Base-by-base conservation (phyloP, 1,140 invertebrate species). In the Lordiphosa stackelbergi region DNA sequence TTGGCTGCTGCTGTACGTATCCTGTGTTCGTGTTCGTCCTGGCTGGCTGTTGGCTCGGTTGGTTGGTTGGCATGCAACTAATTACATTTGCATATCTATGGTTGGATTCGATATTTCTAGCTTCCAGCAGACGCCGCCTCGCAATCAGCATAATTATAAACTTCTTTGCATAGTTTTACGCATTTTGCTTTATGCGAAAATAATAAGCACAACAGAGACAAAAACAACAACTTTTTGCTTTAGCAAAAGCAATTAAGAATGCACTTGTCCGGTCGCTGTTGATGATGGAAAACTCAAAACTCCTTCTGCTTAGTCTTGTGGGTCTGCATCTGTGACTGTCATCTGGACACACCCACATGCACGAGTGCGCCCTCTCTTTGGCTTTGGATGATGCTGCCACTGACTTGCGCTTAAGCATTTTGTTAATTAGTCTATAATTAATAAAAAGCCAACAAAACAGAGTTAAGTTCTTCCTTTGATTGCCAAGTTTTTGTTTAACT, bases 51-150 rank as follows among this genome's bases (percentile, higher is more conserved):
- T 53, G 8, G 8, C 46, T 35, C 13, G 16, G 16, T 13, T 13
- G 28, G 28, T 49, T 57, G 45, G 53, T 65, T 69, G 70, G 74
- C 74, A 74, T 78, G 71, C 72, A 83, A 83, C 75, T 81, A 81
- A 81, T 81, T 81, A 83, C 75, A 81, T 81, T 81, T 81, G 75
- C 75, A 81, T 81, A 81, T 81, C 75, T 75, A 69, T 83, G 72
- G 68, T 36, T 62, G 48, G 59, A 69, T 35, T 61, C 45, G 47
- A 69, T 52, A 54, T 59, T 68, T 59, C 47, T 59, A 64, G 63
- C 63, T 64, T 53, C 37, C 35, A 24, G 38, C 16, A 46, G 41
- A 48, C 35, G 57, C 57, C 52, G 57, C 6, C 55, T 56, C 58
- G 72, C 74, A 81, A 79, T 79, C 77, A 75, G 77, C 68, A 81